Evolutionary conservation across 1,140 invertebrate genomes (phyloP).

Genomic region (Solenopsis fugax): DNA sequence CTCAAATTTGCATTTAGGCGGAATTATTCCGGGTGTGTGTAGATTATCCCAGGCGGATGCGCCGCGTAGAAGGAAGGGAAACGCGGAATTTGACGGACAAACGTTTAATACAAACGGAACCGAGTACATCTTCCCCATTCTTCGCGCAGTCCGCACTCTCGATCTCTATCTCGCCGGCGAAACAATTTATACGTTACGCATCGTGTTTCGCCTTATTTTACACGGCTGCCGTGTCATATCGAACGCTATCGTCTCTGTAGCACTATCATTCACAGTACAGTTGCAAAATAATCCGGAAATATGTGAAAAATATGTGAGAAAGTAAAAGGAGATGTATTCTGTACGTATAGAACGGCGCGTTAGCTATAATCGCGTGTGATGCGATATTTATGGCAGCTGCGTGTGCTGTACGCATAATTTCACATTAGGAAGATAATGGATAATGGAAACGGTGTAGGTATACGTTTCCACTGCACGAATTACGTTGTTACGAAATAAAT

Average conservation of each 20-base stretch:
- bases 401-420: constrained; percentile 31
- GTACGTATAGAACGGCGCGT: background rate
- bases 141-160: background rate
- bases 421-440: constrained; percentile 33
- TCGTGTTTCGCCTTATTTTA: constrained; percentile 37
- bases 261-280: constrained; percentile 38
- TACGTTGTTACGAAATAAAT: constrained; percentile 21
- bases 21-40: background rate
- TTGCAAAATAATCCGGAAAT: constrained; percentile 29
- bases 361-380: constrained; percentile 36
- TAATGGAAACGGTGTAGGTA: constrained; percentile 12
- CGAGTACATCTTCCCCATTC: background rate
- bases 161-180: background rate
- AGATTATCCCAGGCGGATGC: constrained; percentile 3
- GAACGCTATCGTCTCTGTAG: constrained; percentile 21
- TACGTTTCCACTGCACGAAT: constrained; percentile 9
- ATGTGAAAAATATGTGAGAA: constrained; percentile 52
- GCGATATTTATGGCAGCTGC: constrained; percentile 40
- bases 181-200: constrained; percentile 51
- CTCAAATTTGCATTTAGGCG: background rate
- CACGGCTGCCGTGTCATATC: constrained; percentile 6
- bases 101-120: background rate
- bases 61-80: background rate
- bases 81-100: constrained; percentile 11
- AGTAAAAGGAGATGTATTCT: constrained; percentile 29